These are phyloP conservation scores for Pangasianodon gigas DNA, from an alignment of 2,113 vertebrate genomes.

Conservation along the genomic window DNA sequence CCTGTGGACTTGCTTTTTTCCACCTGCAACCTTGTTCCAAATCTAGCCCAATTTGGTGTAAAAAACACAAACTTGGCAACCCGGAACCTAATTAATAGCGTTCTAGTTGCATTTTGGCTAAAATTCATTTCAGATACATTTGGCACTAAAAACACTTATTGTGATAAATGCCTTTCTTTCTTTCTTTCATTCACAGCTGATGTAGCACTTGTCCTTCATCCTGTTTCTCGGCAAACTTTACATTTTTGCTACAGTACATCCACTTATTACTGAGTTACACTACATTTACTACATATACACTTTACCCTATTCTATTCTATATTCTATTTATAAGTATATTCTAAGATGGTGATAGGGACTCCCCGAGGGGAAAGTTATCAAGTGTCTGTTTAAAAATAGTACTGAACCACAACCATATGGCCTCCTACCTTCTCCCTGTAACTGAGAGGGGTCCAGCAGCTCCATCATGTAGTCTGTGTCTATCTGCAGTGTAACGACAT, in stretches of 20 bases:
- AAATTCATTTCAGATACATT: not conserved
- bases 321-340: not conserved
- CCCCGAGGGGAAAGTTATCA: not conserved
- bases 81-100: not conserved
- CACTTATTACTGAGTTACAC: not conserved
- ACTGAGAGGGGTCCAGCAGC: constrained; percentile 81
- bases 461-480: constrained; percentile 93
- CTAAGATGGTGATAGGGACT: not conserved
- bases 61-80: not conserved
- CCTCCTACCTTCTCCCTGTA: constrained; percentile 82
- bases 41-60: not conserved
- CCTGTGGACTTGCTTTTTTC: not conserved
- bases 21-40: not conserved
- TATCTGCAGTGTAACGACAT: constrained; percentile 77
- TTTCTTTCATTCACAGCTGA: not conserved
- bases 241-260: no score
- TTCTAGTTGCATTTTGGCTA: not conserved
- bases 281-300: not conserved
- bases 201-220: not conserved
- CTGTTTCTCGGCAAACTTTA: not conserved
- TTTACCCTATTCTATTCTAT: not conserved
- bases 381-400: not conserved
- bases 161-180: not conserved
- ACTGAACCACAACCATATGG: not conserved
- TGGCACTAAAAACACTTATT: not conserved